A percentile compares a stretch with the other conserved stretches of the same genome.
Conservation (phyloP, 2,113 vertebrate genomes). For the Sarotherodon lohbergeri region DNA sequence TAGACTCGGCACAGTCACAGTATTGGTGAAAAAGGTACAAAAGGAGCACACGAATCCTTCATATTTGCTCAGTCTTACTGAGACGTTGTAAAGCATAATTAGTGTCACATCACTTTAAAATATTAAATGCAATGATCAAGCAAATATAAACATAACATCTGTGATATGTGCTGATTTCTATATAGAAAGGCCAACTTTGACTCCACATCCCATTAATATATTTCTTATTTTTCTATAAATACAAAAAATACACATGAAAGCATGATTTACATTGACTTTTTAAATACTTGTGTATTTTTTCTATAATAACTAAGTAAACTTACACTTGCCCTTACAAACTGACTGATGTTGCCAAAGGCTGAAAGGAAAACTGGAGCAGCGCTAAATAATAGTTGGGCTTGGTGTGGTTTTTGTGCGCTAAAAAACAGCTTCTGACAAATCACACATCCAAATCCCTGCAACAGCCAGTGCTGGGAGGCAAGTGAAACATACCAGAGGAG, state of each 20-base stretch:
- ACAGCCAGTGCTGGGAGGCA: conserved; percentile 7
- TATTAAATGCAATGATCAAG: background rate
- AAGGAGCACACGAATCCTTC: background rate
- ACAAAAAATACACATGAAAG: background rate
- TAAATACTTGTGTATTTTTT: background rate
- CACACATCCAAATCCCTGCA: conserved; percentile 6
- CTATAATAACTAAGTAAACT: background rate
- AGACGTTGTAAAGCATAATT: background rate
- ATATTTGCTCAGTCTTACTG: background rate
- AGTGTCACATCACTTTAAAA: background rate
- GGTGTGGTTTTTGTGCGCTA: background rate
- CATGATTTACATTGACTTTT: background rate
- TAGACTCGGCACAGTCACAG: background rate
- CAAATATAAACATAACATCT: background rate
- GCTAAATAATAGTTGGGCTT: background rate
- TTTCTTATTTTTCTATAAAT: background rate
- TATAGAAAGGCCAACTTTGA: background rate
- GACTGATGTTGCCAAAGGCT: background rate
- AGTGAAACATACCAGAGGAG: conserved; percentile 53
- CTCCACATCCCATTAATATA: background rate
- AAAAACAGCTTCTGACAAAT: conserved; percentile 48
- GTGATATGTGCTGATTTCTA: background rate
- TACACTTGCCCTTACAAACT: background rate
- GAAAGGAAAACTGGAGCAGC: background rate
- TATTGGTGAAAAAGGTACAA: background rate